phyloP scores from a whole-genome alignment of 2,113 vertebrate genomes.

The Ondatra zibethicus region DNA sequence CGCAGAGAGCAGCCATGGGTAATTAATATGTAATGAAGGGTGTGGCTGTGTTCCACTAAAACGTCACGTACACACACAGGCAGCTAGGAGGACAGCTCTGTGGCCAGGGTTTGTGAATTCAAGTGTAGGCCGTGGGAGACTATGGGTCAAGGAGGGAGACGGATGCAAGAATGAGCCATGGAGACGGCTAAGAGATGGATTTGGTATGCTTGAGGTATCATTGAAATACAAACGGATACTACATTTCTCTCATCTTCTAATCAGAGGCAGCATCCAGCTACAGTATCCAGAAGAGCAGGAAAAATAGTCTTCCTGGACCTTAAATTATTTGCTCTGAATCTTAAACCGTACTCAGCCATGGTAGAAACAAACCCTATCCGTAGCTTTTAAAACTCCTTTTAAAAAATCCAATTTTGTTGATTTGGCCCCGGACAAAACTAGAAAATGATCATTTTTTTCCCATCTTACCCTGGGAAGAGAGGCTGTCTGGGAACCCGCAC shows the following conservation, averaged over 20 bases:
- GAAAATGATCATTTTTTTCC: conserved; percentile 10
- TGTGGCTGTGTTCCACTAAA: background rate
- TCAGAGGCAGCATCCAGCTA: background rate
- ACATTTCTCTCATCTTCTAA: background rate
- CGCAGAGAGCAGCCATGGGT: background rate
- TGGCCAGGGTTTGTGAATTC: background rate
- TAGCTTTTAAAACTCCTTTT: conserved; percentile 43
- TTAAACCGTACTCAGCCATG: background rate
- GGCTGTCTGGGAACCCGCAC: background rate
- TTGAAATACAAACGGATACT: background rate
- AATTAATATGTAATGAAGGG: background rate
- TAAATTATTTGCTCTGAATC: conserved; percentile 31
- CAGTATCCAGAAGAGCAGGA: background rate
- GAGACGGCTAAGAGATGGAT: background rate
- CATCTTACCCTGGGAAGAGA: background rate
- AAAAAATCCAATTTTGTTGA: conserved; percentile 44
- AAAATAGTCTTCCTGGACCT: conserved; percentile 23
- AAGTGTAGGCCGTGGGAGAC: background rate
- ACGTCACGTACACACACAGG: background rate
- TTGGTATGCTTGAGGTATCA: background rate
- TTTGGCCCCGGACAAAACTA: conserved; percentile 30
- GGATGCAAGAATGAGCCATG: background rate
- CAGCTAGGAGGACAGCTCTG: background rate
- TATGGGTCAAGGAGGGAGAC: background rate
- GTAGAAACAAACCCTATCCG: background rate